Base-by-base conservation (phyloP, 2,888 invertebrate genomes). In the Melanostoma mellinum region DNA sequence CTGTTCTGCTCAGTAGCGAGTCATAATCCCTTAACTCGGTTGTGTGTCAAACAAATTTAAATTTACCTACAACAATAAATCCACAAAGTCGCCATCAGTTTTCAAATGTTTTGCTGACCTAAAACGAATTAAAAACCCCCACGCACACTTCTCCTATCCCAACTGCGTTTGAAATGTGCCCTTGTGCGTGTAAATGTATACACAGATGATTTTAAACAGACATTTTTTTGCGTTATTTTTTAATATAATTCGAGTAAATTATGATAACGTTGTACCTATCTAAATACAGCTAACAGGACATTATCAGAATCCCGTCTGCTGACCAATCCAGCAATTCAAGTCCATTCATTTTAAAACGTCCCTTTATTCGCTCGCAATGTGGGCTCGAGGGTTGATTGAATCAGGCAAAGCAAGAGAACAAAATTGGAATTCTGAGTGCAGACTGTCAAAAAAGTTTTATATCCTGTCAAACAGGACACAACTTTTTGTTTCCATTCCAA, bases 371-470 rank as follows among this genome's bases (percentile, higher is more conserved):
- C 63, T 20, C 20, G 30, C 35, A 48, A 9, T 3, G 63, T 30
- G 38, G 63, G 44, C 20, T 48, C 6, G 48, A 38, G 63, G 36
- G 36, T 50, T 60, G 68, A 68, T 68, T 60, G 38, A 75, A 68
- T 60, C 68, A 44, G 67, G 42, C 36, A 53, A 60, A 46, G 30
- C 20, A 40, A 60, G 5, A 46, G 36, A 53, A 72, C 61, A 61
- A 46, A 65, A 48, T 9, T 32, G 33, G 42, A 68, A 73, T 61
- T 55, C 55, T 50, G 69, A 80, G 56, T 60, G 38, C 48, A 80
- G 60, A 71, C 52, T 72, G 65, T 76, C 67, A 76, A 76, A 81
- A 79, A 69, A 55, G 68, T 69, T 77, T 46, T 55, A 72, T 81
- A 61, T 76, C 60, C 60, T 61, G 67, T 72, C 71, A 65, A 61